These are phyloP conservation scores for Maccullochella peelii DNA, from an alignment of 2,113 vertebrate species.

Conservation along the genomic window DNA sequence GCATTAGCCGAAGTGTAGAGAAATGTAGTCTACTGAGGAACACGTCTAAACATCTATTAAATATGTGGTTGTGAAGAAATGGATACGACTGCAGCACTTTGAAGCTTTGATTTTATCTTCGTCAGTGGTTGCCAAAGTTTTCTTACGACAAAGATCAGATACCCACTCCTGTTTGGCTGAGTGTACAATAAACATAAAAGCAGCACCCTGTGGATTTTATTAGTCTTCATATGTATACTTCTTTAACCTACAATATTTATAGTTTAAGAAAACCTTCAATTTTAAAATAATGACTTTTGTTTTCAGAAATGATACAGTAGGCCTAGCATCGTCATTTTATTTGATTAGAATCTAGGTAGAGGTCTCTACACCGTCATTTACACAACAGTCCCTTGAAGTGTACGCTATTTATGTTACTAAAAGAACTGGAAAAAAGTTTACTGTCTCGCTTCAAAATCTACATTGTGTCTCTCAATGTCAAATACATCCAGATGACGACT, in stretches of 20 bases:
- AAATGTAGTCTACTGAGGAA: conserved; percentile 48
- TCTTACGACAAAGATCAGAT: conserved; percentile 33
- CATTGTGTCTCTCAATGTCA: background rate
- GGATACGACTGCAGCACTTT: conserved; percentile 38
- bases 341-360: no score
- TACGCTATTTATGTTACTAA: background rate
- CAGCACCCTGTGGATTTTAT: background rate
- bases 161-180: conserved; percentile 16
- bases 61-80: conserved; percentile 42
- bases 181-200: conserved; percentile 17
- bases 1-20: conserved; percentile 27
- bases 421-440: background rate
- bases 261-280: background rate
- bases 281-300: background rate
- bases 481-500: conserved; percentile 3
- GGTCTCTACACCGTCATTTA: background rate
- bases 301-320: background rate
- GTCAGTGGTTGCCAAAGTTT: conserved; percentile 21
- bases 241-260: background rate
- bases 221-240: background rate
- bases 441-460: background rate
- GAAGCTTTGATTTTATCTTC: conserved; percentile 51
- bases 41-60: conserved; percentile 63
- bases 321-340: background rate
- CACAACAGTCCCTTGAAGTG: background rate